Conservation (phyloP, 2,113 vertebrate species). For the Ophiodon elongatus region DNA sequence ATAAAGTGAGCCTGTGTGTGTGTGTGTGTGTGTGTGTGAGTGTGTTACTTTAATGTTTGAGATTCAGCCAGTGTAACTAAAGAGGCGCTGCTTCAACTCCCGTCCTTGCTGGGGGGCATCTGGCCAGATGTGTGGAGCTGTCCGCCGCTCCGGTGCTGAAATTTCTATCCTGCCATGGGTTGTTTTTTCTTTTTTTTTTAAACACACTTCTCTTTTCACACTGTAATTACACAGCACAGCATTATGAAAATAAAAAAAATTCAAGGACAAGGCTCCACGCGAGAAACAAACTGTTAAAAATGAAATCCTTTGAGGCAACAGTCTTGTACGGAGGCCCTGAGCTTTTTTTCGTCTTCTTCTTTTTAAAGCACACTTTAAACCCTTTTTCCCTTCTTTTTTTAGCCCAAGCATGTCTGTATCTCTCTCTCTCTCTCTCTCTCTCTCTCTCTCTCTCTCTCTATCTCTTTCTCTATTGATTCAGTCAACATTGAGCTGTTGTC, state of each 20-base stretch:
- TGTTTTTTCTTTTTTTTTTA: background rate
- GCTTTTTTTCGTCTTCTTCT: background rate
- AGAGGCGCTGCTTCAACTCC: background rate
- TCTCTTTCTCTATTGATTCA: slow-evolving; percentile 48
- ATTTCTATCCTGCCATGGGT: slow-evolving; percentile 4
- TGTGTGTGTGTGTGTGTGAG: background rate
- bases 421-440: background rate
- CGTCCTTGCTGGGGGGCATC: slow-evolving; percentile 40
- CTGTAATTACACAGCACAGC: slow-evolving; percentile 12
- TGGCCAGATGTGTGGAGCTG: slow-evolving; percentile 68
- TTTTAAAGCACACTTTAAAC: slow-evolving; percentile 8
- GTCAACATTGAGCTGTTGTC: slow-evolving; percentile 66
- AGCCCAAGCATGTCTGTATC: background rate
- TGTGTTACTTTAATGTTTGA: background rate
- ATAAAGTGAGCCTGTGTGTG: background rate
- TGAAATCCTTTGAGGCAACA: background rate
- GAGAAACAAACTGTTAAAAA: slow-evolving; percentile 5
- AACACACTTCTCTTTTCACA: background rate
- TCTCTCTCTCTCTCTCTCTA: background rate
- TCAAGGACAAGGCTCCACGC: slow-evolving; percentile 3
- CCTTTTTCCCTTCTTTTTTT: background rate
- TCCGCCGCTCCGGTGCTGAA: slow-evolving; percentile 67
- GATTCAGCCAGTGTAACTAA: slow-evolving; percentile 28
- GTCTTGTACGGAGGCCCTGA: background rate
- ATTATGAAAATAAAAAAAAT: background rate